Evolutionary conservation across 2,888 invertebrate genomes (phyloP), one percentile per base, ranked within the genome.

Genomic region (Amaurobius ferox): DNA sequence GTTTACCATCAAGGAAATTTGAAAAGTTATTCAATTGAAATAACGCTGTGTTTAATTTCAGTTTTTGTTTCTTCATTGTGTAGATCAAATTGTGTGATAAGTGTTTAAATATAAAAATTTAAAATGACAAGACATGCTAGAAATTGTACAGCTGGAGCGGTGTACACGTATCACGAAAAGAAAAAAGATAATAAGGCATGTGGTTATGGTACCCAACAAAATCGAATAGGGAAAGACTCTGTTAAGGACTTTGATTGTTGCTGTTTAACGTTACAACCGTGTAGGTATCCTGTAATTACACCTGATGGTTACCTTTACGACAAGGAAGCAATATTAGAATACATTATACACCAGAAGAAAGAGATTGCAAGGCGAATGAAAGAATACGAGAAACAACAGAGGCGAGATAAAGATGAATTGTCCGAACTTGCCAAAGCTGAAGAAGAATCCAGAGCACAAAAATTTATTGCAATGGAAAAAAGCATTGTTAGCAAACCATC

Each of bases 121-220:
- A 44, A 30, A 48, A 97, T 97, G 97, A 97, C 97, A 0, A 94
- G 99, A 76, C 99, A 99, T 91, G 99, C 98, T 11, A 95, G 97
- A 91, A 99, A 99, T 92, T 97, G 97, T 90, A 99, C 99, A 0
- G 99, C 99, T 0, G 97, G 98, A 79, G 97, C 98, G 9, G 98
- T 99, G 11, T 99, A 99, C 91, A 98, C 99, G 0, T 99, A 99
- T 90, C 97, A 98, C 90, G 99, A 99, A 91, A 97, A 98, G 92
- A 96, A 97, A 91, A 97, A 97, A 91, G 99, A 99, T 91, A 97
- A 98, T 0, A 94, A 95, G 61, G 95, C 96, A 9, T 98, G 98
- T 16, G 99, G 99, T 7, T 99, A 98, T 91, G 98, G 94, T 1
- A 92, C 93, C 19, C 90, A 92, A 80, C 90, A 91, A 71, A 90